These are phyloP conservation scores for Elephantulus edwardii DNA, from an alignment of 2,113 vertebrate species.

Conservation along the genomic window DNA sequence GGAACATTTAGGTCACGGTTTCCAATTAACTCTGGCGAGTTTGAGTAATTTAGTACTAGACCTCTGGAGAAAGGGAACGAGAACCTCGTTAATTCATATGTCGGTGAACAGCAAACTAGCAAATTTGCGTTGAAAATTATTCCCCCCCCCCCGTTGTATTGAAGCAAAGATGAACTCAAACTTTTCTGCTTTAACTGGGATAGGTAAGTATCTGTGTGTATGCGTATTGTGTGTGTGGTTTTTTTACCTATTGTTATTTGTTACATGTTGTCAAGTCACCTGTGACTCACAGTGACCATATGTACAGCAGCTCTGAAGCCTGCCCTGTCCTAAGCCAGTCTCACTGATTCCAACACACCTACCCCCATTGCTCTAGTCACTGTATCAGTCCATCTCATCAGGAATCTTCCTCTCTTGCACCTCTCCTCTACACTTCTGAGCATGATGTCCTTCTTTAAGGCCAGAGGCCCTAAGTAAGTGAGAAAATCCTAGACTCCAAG, in stretches of 20 bases:
- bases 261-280: too few relatives aligned
- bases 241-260: neutral
- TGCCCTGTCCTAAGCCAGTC: too few relatives aligned
- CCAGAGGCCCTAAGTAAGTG: too few relatives aligned
- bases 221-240: neutral
- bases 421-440: too few relatives aligned
- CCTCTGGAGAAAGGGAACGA: constrained; percentile 62
- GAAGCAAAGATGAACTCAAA: constrained; percentile 19
- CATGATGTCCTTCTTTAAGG: too few relatives aligned
- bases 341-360: too few relatives aligned
- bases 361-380: too few relatives aligned
- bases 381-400: too few relatives aligned
- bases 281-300: too few relatives aligned
- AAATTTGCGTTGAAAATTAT: constrained; percentile 69
- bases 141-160: constrained; percentile 58
- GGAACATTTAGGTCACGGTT: constrained; percentile 75
- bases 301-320: too few relatives aligned
- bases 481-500: too few relatives aligned
- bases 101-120: constrained; percentile 52
- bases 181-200: neutral
- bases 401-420: too few relatives aligned
- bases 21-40: constrained; percentile 75
- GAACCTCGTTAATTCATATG: constrained; percentile 59
- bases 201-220: neutral
- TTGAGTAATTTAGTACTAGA: constrained; percentile 71